Conservation (phyloP, 2,113 vertebrate genomes). For the Suncus etruscus region DNA sequence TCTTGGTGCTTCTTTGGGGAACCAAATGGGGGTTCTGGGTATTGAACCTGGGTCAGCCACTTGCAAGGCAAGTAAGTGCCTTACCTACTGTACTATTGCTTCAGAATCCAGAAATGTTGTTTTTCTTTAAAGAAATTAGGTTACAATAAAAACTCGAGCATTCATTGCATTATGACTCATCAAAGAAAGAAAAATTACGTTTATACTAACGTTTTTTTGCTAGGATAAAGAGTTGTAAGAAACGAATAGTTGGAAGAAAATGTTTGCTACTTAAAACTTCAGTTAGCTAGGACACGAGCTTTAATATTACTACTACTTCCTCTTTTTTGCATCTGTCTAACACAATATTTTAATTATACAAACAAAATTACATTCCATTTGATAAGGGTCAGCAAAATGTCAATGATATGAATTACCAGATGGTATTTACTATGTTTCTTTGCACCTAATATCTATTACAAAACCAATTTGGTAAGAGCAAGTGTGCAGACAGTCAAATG, state of each 20-base stretch:
- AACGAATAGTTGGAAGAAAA: not conserved
- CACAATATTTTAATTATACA: not conserved
- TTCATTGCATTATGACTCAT: not conserved
- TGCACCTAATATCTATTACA: constrained; percentile 25
- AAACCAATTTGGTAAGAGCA: not conserved
- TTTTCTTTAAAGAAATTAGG: constrained; percentile 36
- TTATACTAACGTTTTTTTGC: constrained; percentile 10
- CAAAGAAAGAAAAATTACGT: not conserved
- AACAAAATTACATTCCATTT: not conserved
- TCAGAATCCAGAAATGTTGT: not conserved
- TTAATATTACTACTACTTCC: not conserved
- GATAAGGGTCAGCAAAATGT: not conserved
- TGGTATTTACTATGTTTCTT: not conserved
- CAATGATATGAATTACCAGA: constrained; percentile 29
- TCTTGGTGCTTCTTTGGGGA: too few relatives aligned
- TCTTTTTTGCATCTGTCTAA: not conserved
- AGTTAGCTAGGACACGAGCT: constrained; percentile 22
- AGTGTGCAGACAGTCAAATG: not conserved
- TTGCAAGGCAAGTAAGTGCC: too few relatives aligned
- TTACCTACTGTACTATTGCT: too few relatives aligned
- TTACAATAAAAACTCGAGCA: constrained; percentile 1
- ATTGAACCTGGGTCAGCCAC: too few relatives aligned
- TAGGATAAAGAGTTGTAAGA: not conserved
- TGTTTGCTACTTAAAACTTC: constrained; percentile 51
- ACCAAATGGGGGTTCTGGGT: too few relatives aligned